phyloP scores from a whole-genome alignment of 2,113 vertebrate species.

The Tor tambroides region DNA sequence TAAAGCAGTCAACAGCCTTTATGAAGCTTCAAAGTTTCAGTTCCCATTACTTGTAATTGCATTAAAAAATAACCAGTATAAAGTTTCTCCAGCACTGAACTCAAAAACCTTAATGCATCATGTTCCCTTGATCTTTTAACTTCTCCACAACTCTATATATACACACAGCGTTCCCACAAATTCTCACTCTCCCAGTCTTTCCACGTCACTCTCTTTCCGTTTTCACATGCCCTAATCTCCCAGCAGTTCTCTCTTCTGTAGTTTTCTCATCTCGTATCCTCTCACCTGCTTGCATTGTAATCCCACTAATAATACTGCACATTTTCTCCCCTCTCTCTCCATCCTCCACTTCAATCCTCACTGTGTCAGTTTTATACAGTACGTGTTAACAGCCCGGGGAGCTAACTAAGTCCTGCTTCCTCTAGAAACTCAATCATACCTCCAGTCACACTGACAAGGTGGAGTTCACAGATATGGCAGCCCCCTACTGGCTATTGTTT shows the following conservation, averaged over 20 bases:
- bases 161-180: neutral
- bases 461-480: constrained; percentile 64
- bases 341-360: constrained; percentile 42
- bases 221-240: constrained; percentile 14
- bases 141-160: constrained; percentile 39
- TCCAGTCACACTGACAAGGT: constrained; percentile 66
- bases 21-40: neutral
- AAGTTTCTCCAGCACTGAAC: neutral
- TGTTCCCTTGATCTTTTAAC: neutral
- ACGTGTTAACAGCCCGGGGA: constrained; percentile 60
- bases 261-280: constrained; percentile 29
- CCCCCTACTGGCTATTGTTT: constrained; percentile 63
- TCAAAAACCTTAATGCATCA: neutral
- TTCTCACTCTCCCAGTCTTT: constrained; percentile 42
- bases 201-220: constrained; percentile 36
- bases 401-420: constrained; percentile 43
- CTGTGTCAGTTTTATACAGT: constrained; percentile 60
- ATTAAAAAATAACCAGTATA: neutral
- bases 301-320: constrained; percentile 36
- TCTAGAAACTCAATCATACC: constrained; percentile 36
- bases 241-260: constrained; percentile 10
- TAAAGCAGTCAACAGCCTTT: neutral
- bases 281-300: constrained; percentile 43
- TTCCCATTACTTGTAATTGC: neutral
- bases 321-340: constrained; percentile 27